Conservation (phyloP, 2,113 vertebrate genomes). For the Myodes glareolus region DNA sequence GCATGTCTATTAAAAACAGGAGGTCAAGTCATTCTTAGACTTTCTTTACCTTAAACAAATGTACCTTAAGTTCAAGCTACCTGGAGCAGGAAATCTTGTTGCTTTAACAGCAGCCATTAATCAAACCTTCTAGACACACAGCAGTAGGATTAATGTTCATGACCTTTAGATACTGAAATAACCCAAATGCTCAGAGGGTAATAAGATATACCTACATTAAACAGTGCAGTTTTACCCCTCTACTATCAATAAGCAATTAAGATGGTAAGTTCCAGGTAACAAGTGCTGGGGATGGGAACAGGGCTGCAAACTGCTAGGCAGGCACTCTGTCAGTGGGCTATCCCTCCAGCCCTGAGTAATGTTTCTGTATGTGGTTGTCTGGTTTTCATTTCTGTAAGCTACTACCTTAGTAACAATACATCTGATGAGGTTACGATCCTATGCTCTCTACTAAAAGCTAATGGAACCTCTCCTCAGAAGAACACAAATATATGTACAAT, state of each 20-base stretch:
- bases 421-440: not conserved
- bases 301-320: not conserved
- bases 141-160: not conserved
- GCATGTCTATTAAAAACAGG: not conserved
- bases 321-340: not conserved
- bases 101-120: not conserved
- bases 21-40: not conserved
- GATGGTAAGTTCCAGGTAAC: not conserved
- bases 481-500: not conserved
- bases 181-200: not conserved
- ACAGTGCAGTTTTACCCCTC: not conserved
- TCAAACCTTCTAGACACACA: not conserved
- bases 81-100: not conserved
- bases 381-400: not conserved
- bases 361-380: not conserved
- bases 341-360: not conserved
- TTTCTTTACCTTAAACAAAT: constrained; percentile 21
- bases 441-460: not conserved
- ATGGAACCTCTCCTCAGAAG: not conserved
- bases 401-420: not conserved
- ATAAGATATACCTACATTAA: not conserved
- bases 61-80: constrained; percentile 4
- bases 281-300: not conserved
- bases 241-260: not conserved
- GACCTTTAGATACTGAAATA: not conserved